A percentile compares a stretch with the other conserved stretches of the same genome.
Evolutionary conservation across 2,113 vertebrate genomes (phyloP).

Genomic region (Notothenia coriiceps): DNA sequence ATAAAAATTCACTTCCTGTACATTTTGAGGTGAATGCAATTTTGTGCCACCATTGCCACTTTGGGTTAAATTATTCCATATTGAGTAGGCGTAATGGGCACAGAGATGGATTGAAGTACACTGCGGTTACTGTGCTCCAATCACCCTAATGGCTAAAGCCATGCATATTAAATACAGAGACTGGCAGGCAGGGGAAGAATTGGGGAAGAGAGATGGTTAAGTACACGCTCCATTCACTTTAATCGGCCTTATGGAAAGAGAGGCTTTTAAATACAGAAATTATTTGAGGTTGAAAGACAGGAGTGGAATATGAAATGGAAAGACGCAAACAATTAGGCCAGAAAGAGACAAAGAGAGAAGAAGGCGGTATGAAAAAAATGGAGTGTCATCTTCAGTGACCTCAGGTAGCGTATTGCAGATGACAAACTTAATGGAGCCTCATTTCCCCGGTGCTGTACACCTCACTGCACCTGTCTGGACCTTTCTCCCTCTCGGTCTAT

Average conservation of each 20-base stretch:
- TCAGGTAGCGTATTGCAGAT: constrained; percentile 65
- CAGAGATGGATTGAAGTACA: constrained; percentile 46
- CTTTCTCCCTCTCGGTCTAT: constrained; percentile 38
- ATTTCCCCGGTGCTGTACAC: constrained; percentile 65
- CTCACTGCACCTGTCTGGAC: constrained; percentile 74
- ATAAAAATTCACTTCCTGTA: constrained; percentile 34
- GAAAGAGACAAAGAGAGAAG: not conserved
- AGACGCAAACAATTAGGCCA: constrained; percentile 54
- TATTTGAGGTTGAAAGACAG: constrained; percentile 32
- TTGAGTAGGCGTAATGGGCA: constrained; percentile 52
- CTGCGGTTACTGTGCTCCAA: constrained; percentile 25
- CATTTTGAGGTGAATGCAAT: constrained; percentile 39
- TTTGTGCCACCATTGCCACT: constrained; percentile 19
- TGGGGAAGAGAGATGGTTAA: constrained; percentile 18
- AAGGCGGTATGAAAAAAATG: not conserved
- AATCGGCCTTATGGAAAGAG: constrained; percentile 38
- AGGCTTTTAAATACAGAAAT: constrained; percentile 50
- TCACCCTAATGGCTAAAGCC: constrained; percentile 56
- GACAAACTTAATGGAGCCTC: constrained; percentile 76
- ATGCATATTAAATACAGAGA: constrained; percentile 62
- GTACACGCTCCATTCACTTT: constrained; percentile 39
- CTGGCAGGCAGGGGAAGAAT: not conserved
- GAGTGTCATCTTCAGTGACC: constrained; percentile 61
- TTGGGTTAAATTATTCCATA: constrained; percentile 55
- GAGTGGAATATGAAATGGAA: constrained; percentile 33